Conservation (phyloP, 1,140 invertebrate species). For the Oryctes rhinoceros region DNA sequence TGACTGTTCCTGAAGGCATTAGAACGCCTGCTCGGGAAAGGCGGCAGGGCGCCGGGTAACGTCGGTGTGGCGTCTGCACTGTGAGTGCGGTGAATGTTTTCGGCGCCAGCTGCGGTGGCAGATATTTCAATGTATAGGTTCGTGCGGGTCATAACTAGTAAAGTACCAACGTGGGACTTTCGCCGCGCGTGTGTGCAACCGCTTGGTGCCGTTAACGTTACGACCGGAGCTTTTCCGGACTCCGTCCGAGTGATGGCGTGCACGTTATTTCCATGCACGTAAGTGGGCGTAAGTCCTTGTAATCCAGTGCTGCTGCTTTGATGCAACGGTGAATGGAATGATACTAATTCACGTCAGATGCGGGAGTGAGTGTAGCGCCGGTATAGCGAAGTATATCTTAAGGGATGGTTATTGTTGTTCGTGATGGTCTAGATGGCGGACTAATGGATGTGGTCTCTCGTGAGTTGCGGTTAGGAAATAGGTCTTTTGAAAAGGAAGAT, state of each 20-base stretch:
- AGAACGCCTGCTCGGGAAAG: neutral
- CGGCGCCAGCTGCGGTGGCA: neutral
- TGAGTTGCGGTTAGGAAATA: neutral
- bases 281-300: conserved; percentile 15
- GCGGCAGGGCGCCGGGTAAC: neutral
- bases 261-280: neutral
- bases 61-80: conserved; percentile 4
- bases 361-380: neutral
- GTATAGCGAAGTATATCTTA: neutral
- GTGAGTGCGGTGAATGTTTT: neutral
- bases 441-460: neutral
- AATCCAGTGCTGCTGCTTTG: neutral
- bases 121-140: conserved; percentile 10
- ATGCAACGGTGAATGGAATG: neutral
- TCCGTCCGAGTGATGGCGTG: conserved; percentile 26
- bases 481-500: conserved; percentile 11
- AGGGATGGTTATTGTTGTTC: neutral
- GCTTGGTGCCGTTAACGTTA: neutral
- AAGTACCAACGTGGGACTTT: conserved; percentile 21
- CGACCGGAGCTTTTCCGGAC: conserved; percentile 4
- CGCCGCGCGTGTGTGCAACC: neutral
- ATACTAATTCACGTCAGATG: neutral
- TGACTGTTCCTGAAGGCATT: conserved; percentile 3
- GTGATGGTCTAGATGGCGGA: neutral
- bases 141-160: neutral